These are phyloP conservation scores for Iguana delicatissima DNA, from an alignment of 2,797 vertebrate species.

Conservation along the genomic window DNA sequence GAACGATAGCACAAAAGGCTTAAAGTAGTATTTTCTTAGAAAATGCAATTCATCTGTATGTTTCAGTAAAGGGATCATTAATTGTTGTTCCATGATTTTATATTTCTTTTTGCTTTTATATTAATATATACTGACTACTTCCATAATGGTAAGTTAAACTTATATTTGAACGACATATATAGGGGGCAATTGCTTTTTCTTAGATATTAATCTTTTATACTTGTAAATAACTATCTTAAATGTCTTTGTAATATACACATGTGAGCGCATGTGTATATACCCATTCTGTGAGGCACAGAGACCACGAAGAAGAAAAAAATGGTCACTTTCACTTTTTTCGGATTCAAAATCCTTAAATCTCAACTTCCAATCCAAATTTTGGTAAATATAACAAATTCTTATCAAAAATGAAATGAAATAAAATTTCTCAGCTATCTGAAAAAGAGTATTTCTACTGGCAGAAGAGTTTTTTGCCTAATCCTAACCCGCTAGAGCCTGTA, in stretches of 20 bases:
- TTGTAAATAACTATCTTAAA: conserved; percentile 29
- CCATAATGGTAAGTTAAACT: conserved; percentile 33
- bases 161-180: conserved; percentile 22
- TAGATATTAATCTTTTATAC: conserved; percentile 35
- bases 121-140: conserved; percentile 10
- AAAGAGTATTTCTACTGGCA: too few relatives aligned
- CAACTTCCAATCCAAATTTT: too few relatives aligned
- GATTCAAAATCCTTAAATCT: too few relatives aligned
- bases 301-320: too few relatives aligned
- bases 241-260: background rate
- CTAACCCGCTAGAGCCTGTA: too few relatives aligned
- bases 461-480: too few relatives aligned
- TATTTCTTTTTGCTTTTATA: conserved; percentile 25
- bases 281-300: too few relatives aligned
- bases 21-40: background rate
- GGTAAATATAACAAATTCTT: too few relatives aligned
- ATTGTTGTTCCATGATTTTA: conserved; percentile 21
- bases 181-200: conserved; percentile 11
- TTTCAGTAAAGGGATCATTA: conserved; percentile 45
- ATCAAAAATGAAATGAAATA: too few relatives aligned
- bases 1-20: conserved; percentile 10
- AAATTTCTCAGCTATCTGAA: too few relatives aligned
- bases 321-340: too few relatives aligned
- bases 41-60: conserved; percentile 33
- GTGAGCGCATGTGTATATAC: too few relatives aligned